Evolutionary conservation across 1,140 invertebrate genomes (phyloP).

Genomic region (Phymastichus coffea): DNA sequence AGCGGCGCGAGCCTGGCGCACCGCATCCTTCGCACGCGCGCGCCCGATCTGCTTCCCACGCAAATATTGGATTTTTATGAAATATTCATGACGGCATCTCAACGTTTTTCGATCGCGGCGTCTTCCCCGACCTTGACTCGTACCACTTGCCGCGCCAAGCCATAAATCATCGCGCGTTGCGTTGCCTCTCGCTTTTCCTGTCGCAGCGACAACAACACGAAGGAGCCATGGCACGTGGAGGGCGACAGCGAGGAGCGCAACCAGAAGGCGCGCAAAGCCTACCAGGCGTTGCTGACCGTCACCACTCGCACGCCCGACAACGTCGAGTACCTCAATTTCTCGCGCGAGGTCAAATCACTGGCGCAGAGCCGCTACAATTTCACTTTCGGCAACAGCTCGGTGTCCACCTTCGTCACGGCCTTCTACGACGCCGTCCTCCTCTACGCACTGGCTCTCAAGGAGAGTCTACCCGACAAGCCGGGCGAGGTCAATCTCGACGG

Average conservation of each 20-base stretch:
- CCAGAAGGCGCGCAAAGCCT: constrained; percentile 81
- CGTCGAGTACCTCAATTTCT: constrained; percentile 75
- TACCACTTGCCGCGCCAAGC: no score
- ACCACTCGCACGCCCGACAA: constrained; percentile 81
- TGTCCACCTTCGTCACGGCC: constrained; percentile 86
- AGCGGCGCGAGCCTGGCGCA: no score
- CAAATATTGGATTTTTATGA: no score
- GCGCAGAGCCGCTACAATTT: constrained; percentile 81
- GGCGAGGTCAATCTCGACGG: constrained; percentile 61
- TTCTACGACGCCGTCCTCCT: constrained; percentile 95
- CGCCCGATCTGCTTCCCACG: no score
- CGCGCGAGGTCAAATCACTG: constrained; percentile 76
- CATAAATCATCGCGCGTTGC: no score
- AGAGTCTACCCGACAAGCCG: constrained; percentile 70
- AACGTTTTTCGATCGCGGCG: no score
- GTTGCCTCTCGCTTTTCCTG: not conserved
- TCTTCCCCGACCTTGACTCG: no score
- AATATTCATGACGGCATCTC: no score
- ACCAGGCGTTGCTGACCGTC: constrained; percentile 87
- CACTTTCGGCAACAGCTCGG: constrained; percentile 69
- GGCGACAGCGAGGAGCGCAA: constrained; percentile 80
- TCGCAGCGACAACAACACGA: constrained; percentile 51
- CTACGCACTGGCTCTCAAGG: constrained; percentile 87
- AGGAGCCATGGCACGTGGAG: constrained; percentile 80
- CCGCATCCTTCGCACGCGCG: no score